phyloP scores from a whole-genome alignment of 1,140 invertebrate genomes.

The Zophobas morio region DNA sequence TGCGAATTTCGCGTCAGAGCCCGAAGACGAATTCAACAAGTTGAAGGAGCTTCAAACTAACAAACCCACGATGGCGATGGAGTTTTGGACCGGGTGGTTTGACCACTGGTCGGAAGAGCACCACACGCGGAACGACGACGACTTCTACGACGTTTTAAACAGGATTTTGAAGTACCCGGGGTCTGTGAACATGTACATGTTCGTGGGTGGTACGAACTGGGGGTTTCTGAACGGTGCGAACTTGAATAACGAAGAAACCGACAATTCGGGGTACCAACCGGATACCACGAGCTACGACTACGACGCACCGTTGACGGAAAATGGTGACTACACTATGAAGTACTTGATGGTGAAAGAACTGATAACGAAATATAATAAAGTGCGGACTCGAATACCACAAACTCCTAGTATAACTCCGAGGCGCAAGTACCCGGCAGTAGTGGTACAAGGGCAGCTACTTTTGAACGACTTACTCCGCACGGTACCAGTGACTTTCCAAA shows the following conservation, averaged over 20 bases:
- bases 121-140: conserved; percentile 43
- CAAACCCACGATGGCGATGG: conserved; percentile 75
- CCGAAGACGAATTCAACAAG: conserved; percentile 65
- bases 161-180: conserved; percentile 64
- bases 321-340: conserved; percentile 67
- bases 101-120: conserved; percentile 65
- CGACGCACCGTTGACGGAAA: conserved; percentile 69
- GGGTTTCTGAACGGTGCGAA: conserved; percentile 78
- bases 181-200: conserved; percentile 80
- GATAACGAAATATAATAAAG: conserved; percentile 63
- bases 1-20: conserved; percentile 71
- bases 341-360: conserved; percentile 64
- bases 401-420: conserved; percentile 59
- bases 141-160: conserved; percentile 53
- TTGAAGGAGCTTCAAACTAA: conserved; percentile 70
- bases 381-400: conserved; percentile 64
- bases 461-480: conserved; percentile 60
- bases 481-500: conserved; percentile 53
- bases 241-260: conserved; percentile 28
- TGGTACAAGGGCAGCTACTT: conserved; percentile 57
- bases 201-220: conserved; percentile 79
- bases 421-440: conserved; percentile 60
- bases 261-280: conserved; percentile 64
- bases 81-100: conserved; percentile 80
- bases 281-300: conserved; percentile 73